Evolutionary conservation across 1,140 invertebrate species (phyloP), one percentile per base, ranked within the genome.

Genomic region (Leptinotarsa lineolata): DNA sequence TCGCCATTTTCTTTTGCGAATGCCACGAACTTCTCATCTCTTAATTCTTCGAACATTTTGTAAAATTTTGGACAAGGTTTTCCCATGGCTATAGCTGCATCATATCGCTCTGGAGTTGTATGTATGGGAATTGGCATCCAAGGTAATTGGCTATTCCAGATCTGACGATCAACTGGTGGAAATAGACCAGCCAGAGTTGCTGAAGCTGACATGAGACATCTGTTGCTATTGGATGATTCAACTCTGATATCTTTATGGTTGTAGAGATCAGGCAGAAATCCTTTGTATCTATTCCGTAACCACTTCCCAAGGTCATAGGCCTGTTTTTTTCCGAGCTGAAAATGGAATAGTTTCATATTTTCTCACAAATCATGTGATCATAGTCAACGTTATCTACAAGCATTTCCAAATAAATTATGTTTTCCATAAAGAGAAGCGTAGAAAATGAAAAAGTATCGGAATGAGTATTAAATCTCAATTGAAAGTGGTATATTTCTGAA

Each of bases 91-190:
- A 68, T 16, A n/a, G 45, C 30, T 20, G 21, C 13, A 5, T 68
- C 67, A 16, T 68, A 12, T 20, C 48, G 0, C 15, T 59, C 22
- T 3, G 46, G 46, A 21, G 24, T 59, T 12, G 46, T 59, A 77
- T 96, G 94, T 15, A 97, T 88, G 1, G 95, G 94, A 79, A 97
- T 93, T 0, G 95, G 95, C 83, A 96, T 94, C 95, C 95, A 97
- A 13, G 84, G 80, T 2, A 96, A 82, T 4, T 88, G 74, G 1
- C 77, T 69, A 81, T 94, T 89, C 92, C 94, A 97, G 5, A 90
- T 73, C 77, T 90, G 85, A 15, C 84, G 78, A 6, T 85, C 86
- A 16, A 79, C 79, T 1, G 90, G 89, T 13, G 93, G 92, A 81
- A 91, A 94, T 75, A 94, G 88, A 5, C 94, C 94, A 73, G 94